phyloP scores from a whole-genome alignment of 2,113 vertebrate genomes.

The Vicugna pacos region DNA sequence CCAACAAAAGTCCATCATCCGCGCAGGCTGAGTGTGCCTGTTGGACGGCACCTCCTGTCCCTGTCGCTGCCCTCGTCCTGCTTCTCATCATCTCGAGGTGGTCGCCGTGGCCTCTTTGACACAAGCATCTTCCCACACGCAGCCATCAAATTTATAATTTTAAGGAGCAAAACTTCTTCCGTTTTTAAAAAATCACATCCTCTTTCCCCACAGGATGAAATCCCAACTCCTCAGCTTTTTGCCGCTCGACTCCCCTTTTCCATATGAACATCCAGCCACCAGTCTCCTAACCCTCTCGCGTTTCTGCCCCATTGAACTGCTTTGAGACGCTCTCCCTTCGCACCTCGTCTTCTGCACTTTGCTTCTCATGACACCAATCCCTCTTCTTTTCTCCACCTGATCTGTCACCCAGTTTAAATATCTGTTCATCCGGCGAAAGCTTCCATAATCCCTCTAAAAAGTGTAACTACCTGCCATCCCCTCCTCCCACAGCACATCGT shows the following conservation, averaged over 20 bases:
- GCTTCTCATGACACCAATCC: not conserved
- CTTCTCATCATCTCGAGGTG: not conserved
- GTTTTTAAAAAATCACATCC: not conserved
- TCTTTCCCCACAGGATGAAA: not conserved
- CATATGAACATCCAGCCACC: not conserved
- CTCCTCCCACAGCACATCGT: not conserved
- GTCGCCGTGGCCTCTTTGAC: rapidly evolving
- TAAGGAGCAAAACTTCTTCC: not conserved
- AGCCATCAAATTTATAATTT: not conserved
- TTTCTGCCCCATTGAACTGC: not conserved
- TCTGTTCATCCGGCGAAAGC: not conserved
- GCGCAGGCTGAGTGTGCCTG: not conserved
- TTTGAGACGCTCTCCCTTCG: not conserved
- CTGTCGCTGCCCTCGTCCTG: too few relatives aligned
- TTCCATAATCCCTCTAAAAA: not conserved
- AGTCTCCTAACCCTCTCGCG: not conserved
- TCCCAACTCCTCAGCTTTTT: not conserved
- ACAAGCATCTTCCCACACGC: not conserved
- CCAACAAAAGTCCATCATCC: not conserved
- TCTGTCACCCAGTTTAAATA: not conserved
- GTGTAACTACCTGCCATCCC: not conserved
- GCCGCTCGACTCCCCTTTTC: not conserved
- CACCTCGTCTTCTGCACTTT: not conserved
- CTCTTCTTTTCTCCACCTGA: not conserved
- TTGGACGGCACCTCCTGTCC: not conserved